These are phyloP conservation scores for Danaus chrysippus DNA, from an alignment of 2,888 invertebrate species.

Conservation along the genomic window DNA sequence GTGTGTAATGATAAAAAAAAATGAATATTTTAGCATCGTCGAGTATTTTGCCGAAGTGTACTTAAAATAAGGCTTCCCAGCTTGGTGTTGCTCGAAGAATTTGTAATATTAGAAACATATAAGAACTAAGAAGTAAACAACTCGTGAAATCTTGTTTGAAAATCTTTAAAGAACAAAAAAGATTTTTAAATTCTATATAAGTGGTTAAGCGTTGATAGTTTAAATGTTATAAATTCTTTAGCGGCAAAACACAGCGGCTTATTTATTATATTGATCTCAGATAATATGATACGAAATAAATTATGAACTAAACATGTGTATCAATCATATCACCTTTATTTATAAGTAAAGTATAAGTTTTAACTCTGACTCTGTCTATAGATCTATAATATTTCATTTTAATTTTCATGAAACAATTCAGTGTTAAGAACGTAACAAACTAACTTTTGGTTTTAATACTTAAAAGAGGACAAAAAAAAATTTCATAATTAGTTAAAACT, in stretches of 20 bases:
- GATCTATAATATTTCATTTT: background rate
- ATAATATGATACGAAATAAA: slow-evolving; percentile 29
- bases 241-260: slow-evolving; percentile 19
- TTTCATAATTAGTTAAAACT: too few relatives aligned
- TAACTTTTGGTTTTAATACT: too few relatives aligned
- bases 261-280: slow-evolving; percentile 31
- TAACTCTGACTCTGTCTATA: background rate
- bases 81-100: slow-evolving; percentile 21
- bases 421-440: too few relatives aligned
- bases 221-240: slow-evolving; percentile 10
- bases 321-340: slow-evolving; percentile 9
- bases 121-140: background rate
- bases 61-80: slow-evolving; percentile 19
- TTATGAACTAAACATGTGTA: slow-evolving; percentile 2
- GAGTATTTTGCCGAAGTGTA: slow-evolving; percentile 29
- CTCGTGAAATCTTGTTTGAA: background rate
- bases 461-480: too few relatives aligned
- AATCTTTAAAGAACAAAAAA: background rate
- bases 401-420: too few relatives aligned
- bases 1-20: slow-evolving; percentile 6
- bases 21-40: slow-evolving; percentile 16
- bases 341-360: background rate
- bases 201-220: background rate
- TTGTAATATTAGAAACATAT: slow-evolving; percentile 12
- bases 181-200: background rate